A percentile compares a stretch with the other conserved stretches of the same genome.
Evolutionary conservation across 2,113 vertebrate species (phyloP).

Genomic region (Oceanodroma tethys): DNA sequence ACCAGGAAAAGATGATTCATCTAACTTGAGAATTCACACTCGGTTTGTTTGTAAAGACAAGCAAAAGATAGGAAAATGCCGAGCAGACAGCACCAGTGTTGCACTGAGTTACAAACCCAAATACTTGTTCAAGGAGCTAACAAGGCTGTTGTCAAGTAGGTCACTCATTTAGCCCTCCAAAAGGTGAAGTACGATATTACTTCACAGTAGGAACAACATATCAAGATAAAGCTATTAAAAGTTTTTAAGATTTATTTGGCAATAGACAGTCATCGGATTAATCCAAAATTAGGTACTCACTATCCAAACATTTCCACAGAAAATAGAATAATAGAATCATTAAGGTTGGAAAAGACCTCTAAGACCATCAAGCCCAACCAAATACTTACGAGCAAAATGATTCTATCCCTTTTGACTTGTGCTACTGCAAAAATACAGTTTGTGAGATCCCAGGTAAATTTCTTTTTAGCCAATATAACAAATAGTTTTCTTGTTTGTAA

Average conservation of each 20-base stretch:
- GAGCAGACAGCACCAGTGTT: neutral
- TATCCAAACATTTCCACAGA: neutral
- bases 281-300: neutral
- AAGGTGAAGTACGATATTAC: neutral
- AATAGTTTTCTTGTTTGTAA: neutral
- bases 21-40: neutral
- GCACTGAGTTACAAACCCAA: neutral
- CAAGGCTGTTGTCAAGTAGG: neutral
- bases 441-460: neutral
- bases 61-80: neutral
- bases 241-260: neutral
- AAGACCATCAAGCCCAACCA: no score
- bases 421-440: neutral
- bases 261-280: neutral
- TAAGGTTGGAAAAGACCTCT: no score
- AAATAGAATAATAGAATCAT: no score
- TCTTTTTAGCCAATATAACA: neutral
- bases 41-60: neutral
- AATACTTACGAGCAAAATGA: rapidly evolving
- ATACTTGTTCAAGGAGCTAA: neutral
- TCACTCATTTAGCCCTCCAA: neutral
- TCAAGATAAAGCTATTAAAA: neutral
- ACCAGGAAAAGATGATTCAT: neutral
- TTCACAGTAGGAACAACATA: neutral
- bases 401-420: neutral